These are phyloP conservation scores for Agriopis leucophaearia DNA, from an alignment of 2,888 invertebrate genomes.

Conservation along the genomic window DNA sequence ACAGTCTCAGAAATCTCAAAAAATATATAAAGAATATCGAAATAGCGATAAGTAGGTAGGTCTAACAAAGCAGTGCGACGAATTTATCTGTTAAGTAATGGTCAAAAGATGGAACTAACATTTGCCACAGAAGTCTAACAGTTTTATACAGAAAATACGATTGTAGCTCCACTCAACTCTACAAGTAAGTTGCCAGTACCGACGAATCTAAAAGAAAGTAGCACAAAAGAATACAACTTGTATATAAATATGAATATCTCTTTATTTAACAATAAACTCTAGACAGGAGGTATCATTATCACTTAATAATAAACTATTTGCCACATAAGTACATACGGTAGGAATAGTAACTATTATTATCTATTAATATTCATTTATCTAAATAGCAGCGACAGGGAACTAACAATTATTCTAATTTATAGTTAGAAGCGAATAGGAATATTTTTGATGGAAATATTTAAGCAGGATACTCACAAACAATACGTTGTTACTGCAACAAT, in stretches of 20 bases:
- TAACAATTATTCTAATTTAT: constrained; percentile 30
- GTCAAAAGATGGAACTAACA: too few species aligned
- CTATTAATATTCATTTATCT: constrained; percentile 30
- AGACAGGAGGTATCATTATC: constrained; percentile 80
- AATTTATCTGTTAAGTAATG: background rate
- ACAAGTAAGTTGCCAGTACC: background rate
- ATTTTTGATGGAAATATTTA: constrained; percentile 23
- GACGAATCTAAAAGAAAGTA: background rate
- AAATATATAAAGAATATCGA: too few species aligned
- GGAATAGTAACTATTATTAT: constrained; percentile 27
- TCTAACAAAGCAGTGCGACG: too few species aligned
- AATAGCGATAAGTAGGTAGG: too few species aligned
- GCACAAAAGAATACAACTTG: constrained; percentile 47
- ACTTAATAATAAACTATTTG: constrained; percentile 47
- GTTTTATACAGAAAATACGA: background rate
- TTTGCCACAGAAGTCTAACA: too few species aligned
- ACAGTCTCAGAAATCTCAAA: too few species aligned
- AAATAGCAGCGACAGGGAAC: constrained; percentile 21
- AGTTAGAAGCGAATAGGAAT: constrained; percentile 34
- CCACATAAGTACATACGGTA: constrained; percentile 36
- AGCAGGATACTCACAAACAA: background rate
- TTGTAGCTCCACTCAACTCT: background rate
- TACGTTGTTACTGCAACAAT: background rate
- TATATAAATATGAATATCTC: constrained; percentile 80
- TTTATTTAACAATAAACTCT: constrained; percentile 84